These are phyloP conservation scores for Opisthocomus hoazin DNA, from an alignment of 2,113 vertebrate species.

Conservation along the genomic window DNA sequence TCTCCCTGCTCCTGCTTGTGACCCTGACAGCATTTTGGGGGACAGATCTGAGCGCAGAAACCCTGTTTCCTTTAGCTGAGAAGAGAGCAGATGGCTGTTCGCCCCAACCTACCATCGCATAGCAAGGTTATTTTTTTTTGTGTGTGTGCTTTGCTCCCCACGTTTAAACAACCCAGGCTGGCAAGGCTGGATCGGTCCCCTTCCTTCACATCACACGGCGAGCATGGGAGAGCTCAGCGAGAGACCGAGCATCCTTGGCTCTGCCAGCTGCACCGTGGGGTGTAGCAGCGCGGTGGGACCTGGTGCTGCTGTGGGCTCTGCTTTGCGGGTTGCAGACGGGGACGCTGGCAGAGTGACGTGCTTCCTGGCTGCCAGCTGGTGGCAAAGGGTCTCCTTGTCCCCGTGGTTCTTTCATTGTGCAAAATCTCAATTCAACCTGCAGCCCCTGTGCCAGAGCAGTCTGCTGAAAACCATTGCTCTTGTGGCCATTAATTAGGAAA, in stretches of 20 bases:
- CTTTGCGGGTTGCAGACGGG: not conserved
- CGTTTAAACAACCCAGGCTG: not conserved
- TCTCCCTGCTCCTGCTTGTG: not conserved
- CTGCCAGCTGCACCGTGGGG: rapidly evolving
- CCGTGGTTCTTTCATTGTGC: not conserved
- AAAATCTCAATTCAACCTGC: not conserved
- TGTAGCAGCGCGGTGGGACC: not conserved
- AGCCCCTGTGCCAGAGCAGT: not conserved
- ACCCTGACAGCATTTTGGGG: rapidly evolving
- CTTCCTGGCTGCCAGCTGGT: not conserved
- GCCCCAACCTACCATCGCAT: not conserved
- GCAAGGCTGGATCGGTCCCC: not conserved
- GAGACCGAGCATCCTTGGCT: not conserved
- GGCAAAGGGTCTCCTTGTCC: not conserved
- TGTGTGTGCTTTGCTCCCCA: not conserved
- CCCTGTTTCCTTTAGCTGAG: not conserved
- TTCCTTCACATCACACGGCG: rapidly evolving
- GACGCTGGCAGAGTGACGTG: not conserved
- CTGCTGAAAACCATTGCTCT: not conserved
- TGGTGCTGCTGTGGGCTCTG: not conserved
- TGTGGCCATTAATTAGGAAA: not conserved
- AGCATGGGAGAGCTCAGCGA: not conserved
- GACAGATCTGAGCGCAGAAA: rapidly evolving
- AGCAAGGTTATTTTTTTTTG: rapidly evolving
- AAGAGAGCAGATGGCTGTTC: not conserved